These are phyloP conservation scores for Limosa lapponica DNA, from an alignment of 2,797 vertebrate species.

Conservation along the genomic window DNA sequence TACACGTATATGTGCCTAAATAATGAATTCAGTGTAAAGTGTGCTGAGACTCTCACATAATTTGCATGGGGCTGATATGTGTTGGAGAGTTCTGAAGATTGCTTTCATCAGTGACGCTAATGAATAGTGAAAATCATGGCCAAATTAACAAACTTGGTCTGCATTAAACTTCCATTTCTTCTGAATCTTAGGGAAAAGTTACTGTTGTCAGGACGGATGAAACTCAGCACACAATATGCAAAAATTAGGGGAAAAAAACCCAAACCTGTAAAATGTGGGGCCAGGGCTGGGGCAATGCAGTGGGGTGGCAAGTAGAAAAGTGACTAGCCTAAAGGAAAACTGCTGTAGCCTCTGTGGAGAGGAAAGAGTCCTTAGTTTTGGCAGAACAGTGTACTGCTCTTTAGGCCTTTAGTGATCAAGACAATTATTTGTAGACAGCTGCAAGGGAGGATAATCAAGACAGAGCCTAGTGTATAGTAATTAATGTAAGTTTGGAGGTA, in stretches of 20 bases:
- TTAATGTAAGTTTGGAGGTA: not conserved
- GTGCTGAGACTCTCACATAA: not conserved
- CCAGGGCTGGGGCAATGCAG: not conserved
- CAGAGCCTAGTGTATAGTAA: not conserved
- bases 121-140: not conserved
- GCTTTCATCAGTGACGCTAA: constrained; percentile 1
- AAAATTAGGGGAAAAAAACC: not conserved
- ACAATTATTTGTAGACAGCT: not conserved
- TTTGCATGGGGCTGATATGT: not conserved
- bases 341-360: not conserved
- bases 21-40: not conserved
- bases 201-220: not conserved
- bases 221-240: not conserved
- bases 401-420: not conserved
- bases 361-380: not conserved
- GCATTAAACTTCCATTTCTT: not conserved
- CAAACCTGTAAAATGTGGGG: rapidly evolving
- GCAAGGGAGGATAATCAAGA: not conserved
- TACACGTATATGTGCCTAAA: not conserved
- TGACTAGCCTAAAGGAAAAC: not conserved
- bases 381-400: not conserved
- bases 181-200: not conserved
- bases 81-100: not conserved
- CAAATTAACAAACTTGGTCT: not conserved
- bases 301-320: not conserved